phyloP scores from a whole-genome alignment of 2,113 vertebrate genomes.

The Ondatra zibethicus region DNA sequence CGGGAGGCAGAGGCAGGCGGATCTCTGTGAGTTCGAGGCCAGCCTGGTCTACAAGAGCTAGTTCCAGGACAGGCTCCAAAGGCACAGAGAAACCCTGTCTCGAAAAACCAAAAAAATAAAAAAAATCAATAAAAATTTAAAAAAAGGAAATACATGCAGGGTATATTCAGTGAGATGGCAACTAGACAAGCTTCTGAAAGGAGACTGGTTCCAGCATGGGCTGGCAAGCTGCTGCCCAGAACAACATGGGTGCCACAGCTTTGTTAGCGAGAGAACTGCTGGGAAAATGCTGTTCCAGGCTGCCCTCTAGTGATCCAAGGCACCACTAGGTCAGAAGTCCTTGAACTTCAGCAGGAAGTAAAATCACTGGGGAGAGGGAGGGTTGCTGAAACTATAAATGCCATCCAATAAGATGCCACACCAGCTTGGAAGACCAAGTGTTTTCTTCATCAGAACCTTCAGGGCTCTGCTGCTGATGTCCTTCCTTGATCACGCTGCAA shows the following conservation, averaged over 20 bases:
- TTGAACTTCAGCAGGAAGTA: conserved; percentile 27
- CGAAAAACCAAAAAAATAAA: too few species aligned
- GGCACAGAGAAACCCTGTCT: too few species aligned
- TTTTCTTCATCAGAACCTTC: background rate
- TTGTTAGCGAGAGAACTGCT: background rate
- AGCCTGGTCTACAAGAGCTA: too few species aligned
- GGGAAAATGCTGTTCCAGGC: conserved; percentile 69
- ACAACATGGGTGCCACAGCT: background rate
- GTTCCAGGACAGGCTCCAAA: too few species aligned
- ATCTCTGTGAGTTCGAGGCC: too few species aligned
- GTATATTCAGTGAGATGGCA: conserved; percentile 67
- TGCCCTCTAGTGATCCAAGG: conserved; percentile 78
- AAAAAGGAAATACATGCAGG: conserved; percentile 11
- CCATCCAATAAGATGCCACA: background rate
- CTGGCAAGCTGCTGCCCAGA: conserved; percentile 41
- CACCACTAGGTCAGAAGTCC: conserved; percentile 36
- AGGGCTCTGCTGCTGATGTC: background rate
- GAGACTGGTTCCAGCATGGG: conserved; percentile 50
- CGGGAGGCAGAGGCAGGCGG: too few species aligned
- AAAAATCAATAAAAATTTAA: too few species aligned
- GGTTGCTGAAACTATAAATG: background rate
- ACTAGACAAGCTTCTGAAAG: conserved; percentile 51
- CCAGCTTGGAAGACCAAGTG: background rate
- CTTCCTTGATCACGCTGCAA: background rate
- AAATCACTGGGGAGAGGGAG: background rate